Evolutionary conservation across 2,113 vertebrate species (phyloP), one percentile per base, ranked within the genome.

Genomic region (Poecilia latipinna): DNA sequence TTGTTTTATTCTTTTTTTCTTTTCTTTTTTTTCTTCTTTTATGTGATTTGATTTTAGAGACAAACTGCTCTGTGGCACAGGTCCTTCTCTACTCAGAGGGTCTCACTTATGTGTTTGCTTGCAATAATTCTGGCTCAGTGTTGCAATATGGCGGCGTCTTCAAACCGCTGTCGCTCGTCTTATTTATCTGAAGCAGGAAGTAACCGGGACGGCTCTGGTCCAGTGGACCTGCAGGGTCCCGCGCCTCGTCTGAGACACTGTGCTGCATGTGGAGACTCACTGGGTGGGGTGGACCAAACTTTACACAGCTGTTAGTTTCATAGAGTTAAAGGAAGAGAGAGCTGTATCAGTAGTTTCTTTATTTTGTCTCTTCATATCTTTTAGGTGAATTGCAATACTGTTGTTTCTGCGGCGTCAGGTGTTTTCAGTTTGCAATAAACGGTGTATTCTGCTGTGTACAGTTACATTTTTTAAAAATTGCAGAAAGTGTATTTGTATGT

Each of bases 361-460:
- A n/a, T 70, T 77, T 61, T 84, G 83, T 88, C 4, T 48, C 85
- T 86, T 86, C 85, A 87, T 93, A 93, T 93, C 86, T 92, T 37
- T 61, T 90, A 91, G 91, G 89, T 90, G 88, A 93, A 87, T 86
- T 91, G 82, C 84, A 89, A 90, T 90, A 88, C 84, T 78, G 88
- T 75, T 89, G 85, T 90, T 89, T 91, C 83, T 85, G 90, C 89
- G 90, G 90, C 93, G 86, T 90, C 85, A 77, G 89, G 92, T 93
- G 86, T 93, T 86, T 92, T 91, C 79, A 68, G 89, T 94, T 92
- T 91, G 93, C 87, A 94, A 93, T 93, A 93, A 93, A 93, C 84
- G 83, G 75, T 94, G 84, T 93, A 91, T 94, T 93, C 92, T 94
- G 91, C 91, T 93, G 91, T 95, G 94, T 95, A 95, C 93, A 95